Percentiles rank a stretch among this genome's conserved stretches.
phyloP scores from a whole-genome alignment of 2,113 vertebrate genomes.

The Hippocampus barbouri region DNA sequence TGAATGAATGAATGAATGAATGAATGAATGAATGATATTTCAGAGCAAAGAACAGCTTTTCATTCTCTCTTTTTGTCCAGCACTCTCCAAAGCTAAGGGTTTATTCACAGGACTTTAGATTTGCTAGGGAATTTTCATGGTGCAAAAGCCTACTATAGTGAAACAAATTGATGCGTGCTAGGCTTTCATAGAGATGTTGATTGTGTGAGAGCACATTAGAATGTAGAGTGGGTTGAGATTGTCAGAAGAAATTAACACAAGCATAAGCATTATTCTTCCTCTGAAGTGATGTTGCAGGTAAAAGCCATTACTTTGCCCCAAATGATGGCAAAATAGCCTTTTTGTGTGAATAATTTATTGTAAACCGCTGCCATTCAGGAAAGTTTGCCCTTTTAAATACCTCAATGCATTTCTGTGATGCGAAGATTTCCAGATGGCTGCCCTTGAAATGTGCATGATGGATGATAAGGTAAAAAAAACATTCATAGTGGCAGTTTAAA shows the following conservation, averaged over 20 bases:
- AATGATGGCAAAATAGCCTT: constrained; percentile 10
- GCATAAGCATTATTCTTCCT: not conserved
- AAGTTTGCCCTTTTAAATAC: constrained; percentile 30
- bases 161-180: too few species aligned
- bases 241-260: constrained; percentile 22
- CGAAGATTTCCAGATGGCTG: not conserved
- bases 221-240: constrained; percentile 6
- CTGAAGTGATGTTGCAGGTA: constrained; percentile 4
- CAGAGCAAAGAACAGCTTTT: constrained; percentile 1
- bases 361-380: constrained; percentile 20
- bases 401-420: constrained; percentile 10
- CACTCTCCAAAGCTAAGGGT: not conserved
- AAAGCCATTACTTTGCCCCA: not conserved
- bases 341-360: constrained; percentile 34
- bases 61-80: not conserved
- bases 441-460: constrained; percentile 7
- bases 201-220: not conserved
- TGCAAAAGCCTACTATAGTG: not conserved
- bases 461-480: constrained; percentile 16
- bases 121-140: not conserved
- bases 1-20: too few species aligned
- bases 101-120: constrained; percentile 10
- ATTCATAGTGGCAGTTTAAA: constrained; percentile 1
- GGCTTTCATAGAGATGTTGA: not conserved
- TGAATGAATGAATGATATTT: not conserved